Conservation (phyloP, 2,797 vertebrate genomes). For the Etheostoma nigrum region DNA sequence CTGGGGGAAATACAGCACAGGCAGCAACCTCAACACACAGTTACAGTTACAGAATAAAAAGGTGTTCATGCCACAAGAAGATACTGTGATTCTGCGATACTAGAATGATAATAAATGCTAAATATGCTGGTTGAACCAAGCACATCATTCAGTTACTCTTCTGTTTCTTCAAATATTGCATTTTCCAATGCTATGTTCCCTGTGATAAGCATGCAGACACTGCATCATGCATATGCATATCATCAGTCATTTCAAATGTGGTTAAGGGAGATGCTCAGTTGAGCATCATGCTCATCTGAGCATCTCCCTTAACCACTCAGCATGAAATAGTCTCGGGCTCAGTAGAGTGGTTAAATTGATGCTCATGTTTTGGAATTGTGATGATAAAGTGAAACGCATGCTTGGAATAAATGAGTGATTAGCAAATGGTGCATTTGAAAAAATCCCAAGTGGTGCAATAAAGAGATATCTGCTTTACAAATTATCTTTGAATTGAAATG, state of each 20-base stretch:
- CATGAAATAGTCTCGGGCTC: slow-evolving; percentile 60
- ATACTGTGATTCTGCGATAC: slow-evolving; percentile 5
- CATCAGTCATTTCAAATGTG: no score
- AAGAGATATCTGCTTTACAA: slow-evolving; percentile 39
- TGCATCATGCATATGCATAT: slow-evolving; percentile 66
- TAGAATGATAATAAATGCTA: not conserved
- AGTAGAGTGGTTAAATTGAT: slow-evolving; percentile 52
- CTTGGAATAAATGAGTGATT: slow-evolving; percentile 62
- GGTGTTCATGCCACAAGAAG: slow-evolving; percentile 45
- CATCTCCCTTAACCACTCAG: slow-evolving; percentile 50
- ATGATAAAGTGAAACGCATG: slow-evolving; percentile 64
- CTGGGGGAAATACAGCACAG: slow-evolving; percentile 78
- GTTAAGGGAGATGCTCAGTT: no score
- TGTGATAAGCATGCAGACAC: slow-evolving; percentile 49
- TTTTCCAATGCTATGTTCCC: slow-evolving; percentile 6
- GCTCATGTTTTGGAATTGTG: slow-evolving; percentile 60
- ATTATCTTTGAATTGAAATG: slow-evolving; percentile 41
- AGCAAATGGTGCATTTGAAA: slow-evolving; percentile 46
- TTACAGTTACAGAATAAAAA: not conserved
- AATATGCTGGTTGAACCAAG: slow-evolving; percentile 18
- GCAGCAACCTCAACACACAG: slow-evolving; percentile 36
- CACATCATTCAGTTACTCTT: slow-evolving; percentile 5
- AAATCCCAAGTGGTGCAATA: slow-evolving; percentile 35
- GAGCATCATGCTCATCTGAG: slow-evolving; percentile 17
- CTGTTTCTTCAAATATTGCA: slow-evolving; percentile 25